A percentile compares a stretch with the other conserved stretches of the same genome.
Evolutionary conservation across 2,797 vertebrate species (phyloP).

Genomic region (Molossus molossus): DNA sequence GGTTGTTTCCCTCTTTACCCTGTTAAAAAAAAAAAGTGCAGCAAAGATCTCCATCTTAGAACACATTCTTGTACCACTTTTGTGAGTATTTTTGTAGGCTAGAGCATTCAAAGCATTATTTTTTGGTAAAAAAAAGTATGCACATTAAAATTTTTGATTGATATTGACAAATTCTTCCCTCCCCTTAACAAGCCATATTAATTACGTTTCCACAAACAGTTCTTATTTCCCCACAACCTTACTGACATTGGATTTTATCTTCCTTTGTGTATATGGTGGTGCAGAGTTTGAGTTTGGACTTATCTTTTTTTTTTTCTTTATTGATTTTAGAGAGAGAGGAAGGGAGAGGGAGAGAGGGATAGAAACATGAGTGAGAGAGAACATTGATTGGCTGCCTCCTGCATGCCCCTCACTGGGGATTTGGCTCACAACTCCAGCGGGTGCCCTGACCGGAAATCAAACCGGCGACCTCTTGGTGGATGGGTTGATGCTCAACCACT

Average conservation of each 20-base stretch:
- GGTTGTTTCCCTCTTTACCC: not conserved
- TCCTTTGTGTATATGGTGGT: not conserved
- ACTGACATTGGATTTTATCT: not conserved
- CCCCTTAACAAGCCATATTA: not conserved
- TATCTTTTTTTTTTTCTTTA: not conserved
- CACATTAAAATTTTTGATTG: slow-evolving; percentile 33
- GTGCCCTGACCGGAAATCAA: too few relatives aligned
- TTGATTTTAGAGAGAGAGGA: too few relatives aligned
- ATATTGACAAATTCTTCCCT: not conserved
- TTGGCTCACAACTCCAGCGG: too few relatives aligned
- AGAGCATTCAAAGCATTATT: not conserved
- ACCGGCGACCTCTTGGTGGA: too few relatives aligned
- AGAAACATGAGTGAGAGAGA: too few relatives aligned
- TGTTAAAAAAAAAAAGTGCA: not conserved
- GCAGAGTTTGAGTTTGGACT: not conserved
- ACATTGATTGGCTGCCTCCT: too few relatives aligned
- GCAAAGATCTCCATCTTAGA: not conserved
- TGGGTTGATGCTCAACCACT: too few relatives aligned
- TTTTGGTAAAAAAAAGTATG: not conserved
- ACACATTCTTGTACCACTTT: not conserved
- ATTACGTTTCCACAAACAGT: slow-evolving; percentile 9
- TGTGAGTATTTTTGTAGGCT: not conserved
- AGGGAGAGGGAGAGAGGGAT: too few relatives aligned
- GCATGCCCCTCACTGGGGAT: too few relatives aligned
- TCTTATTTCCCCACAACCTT: not conserved